Base-by-base conservation (phyloP, 2,888 invertebrate species). In the Sepiola atlantica region DNA sequence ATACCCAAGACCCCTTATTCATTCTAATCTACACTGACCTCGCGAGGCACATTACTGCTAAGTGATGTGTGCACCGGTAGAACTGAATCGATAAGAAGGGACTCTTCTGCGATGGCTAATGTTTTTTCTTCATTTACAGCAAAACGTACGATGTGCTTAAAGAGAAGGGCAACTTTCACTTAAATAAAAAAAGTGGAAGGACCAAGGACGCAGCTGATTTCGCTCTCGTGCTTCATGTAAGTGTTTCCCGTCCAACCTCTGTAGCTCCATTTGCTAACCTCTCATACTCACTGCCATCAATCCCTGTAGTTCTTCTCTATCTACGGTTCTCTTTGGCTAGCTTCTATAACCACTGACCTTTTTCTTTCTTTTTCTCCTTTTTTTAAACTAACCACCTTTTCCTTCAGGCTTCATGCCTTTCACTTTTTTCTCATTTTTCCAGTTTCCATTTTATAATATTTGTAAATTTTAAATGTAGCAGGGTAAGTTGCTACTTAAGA, bases 141-240 rank as follows among this genome's bases (percentile, higher is more conserved):
- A 28, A 55, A 21, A 45, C 55, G n/a, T 92, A 92, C 54, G 55
- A 92, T 45, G 55, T 28, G 45, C 45, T 92, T n/a, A 55, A 55
- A 91, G 90, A 91, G n/a, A 95, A 95, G 4, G 94, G 95, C 28
- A 93, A 94, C 90, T 96, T 96, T 93, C 95, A 95, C 94, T 95
- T 96, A 35, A 95, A 96, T 94, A 95, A 95, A 6, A 95, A 94
- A 94, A 96, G 96, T 95, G 96, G 96, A 24, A 57, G 55, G 18
- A 95, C 95, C 3, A 96, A 96, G 92, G 96, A 96, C 95, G 96
- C 96, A 92, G 96, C 96, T 45, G 96, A 96, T 94, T 96, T 96
- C 93, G 95, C 96, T 54, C 95, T 96, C 28, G 95, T 95, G 55
- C 94, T 96, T 16, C 95, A 95, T n/a, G 96, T 96, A 95, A 94